Conservation (phyloP, 1,140 invertebrate genomes). For the Cheumatopsyche charites region DNA sequence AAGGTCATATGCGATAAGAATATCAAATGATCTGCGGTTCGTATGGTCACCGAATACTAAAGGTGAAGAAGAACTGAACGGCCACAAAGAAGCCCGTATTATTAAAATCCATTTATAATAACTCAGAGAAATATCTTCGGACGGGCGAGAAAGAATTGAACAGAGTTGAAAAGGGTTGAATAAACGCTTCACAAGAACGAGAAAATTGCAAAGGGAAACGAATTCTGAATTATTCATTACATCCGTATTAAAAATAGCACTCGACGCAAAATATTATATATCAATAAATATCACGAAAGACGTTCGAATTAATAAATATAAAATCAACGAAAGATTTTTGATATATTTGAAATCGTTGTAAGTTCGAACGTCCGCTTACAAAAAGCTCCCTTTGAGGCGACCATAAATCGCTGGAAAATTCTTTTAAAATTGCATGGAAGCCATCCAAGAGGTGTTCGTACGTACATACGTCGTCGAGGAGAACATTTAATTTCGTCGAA, state of each 20-base stretch:
- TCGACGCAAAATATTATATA: no score
- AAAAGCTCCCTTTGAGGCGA: no score
- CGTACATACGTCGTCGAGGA: background rate
- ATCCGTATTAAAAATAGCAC: no score
- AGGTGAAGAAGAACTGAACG: constrained; percentile 20
- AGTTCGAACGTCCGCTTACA: no score
- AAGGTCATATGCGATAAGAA: constrained; percentile 19
- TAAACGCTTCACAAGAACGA: background rate
- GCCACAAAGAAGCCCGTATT: constrained; percentile 1
- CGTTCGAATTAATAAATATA: no score
- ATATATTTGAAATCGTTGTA: no score
- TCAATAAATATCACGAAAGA: no score
- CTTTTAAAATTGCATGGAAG: no score
- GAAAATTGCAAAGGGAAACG: no score
- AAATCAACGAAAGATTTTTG: no score
- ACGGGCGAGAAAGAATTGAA: background rate
- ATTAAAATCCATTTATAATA: constrained; percentile 35
- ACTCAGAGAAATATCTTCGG: background rate
- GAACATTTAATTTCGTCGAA: constrained; percentile 10
- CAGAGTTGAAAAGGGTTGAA: constrained; percentile 14
- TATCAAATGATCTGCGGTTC: constrained; percentile 22
- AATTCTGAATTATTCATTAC: no score
- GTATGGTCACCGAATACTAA: constrained; percentile 28
- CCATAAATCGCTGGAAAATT: no score
- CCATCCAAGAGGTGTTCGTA: background rate